Conservation (phyloP, 2,797 vertebrate genomes). For the Sebastolobus alascanus region DNA sequence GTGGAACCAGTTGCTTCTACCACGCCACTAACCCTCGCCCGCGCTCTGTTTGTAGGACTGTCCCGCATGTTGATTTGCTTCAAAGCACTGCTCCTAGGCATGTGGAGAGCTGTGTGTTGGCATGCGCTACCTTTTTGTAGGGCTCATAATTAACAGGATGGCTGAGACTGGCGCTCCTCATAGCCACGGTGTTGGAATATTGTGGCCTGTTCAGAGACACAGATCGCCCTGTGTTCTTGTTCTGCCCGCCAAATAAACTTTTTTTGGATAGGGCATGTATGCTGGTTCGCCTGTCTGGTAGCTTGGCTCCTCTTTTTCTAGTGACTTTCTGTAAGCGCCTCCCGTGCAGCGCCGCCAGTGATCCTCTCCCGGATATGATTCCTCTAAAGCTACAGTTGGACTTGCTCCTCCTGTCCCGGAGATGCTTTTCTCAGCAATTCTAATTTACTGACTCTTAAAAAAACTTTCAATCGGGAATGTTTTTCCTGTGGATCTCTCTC, state of each 20-base stretch:
- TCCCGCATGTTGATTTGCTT: slow-evolving; percentile 24
- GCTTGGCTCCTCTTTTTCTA: neutral
- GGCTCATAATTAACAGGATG: too few relatives aligned
- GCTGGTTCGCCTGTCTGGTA: slow-evolving; percentile 2
- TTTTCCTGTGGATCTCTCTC: neutral
- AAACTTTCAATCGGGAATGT: neutral
- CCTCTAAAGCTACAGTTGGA: neutral
- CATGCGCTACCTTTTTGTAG: neutral
- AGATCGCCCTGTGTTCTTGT: neutral
- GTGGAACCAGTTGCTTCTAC: slow-evolving; percentile 10
- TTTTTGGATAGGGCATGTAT: slow-evolving; percentile 9
- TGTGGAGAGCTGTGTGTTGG: neutral
- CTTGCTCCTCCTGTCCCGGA: neutral
- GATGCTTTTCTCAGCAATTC: neutral
- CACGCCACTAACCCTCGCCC: slow-evolving; percentile 16
- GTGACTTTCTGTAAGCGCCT: slow-evolving; percentile 14
- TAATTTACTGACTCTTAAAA: slow-evolving; percentile 8
- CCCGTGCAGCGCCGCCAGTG: neutral
- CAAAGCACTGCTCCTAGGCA: neutral
- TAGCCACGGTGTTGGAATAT: neutral
- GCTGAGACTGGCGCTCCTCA: neutral
- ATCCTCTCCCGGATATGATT: neutral
- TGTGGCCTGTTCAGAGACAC: neutral
- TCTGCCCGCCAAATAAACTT: neutral
- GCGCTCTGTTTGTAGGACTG: slow-evolving; percentile 1